phyloP scores from a whole-genome alignment of 2,797 vertebrate species.

The Borostomias antarcticus region DNA sequence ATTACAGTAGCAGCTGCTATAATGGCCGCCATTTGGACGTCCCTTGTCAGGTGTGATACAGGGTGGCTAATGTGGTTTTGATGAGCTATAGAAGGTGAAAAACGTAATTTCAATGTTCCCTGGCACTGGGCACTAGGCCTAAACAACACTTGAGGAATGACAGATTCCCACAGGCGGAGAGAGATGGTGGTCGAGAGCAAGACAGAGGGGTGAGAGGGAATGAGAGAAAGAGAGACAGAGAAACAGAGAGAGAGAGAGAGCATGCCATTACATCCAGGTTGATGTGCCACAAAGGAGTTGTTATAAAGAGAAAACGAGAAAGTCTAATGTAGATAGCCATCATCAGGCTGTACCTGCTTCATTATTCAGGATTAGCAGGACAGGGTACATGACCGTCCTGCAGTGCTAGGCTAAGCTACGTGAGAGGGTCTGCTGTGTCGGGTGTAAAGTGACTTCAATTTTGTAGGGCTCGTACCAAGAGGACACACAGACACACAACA shows the following conservation, averaged over 20 bases:
- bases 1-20: not conserved
- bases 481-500: too few relatives aligned
- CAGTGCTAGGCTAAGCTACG: too few relatives aligned
- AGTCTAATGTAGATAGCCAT: too few relatives aligned
- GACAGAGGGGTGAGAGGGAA: too few relatives aligned
- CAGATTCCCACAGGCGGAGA: slow-evolving; percentile 27
- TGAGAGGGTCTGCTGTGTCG: too few relatives aligned
- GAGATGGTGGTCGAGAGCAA: too few relatives aligned
- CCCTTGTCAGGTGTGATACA: not conserved
- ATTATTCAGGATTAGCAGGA: too few relatives aligned
- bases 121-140: slow-evolving; percentile 19
- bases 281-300: not conserved
- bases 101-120: slow-evolving; percentile 25
- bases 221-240: too few relatives aligned
- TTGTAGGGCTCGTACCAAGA: too few relatives aligned
- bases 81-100: slow-evolving; percentile 52
- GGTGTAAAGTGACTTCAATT: too few relatives aligned
- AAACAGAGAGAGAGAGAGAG: not conserved
- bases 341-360: too few relatives aligned
- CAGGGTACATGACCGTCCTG: not conserved
- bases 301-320: not conserved
- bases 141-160: slow-evolving; percentile 46
- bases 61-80: slow-evolving; percentile 48
- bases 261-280: not conserved
- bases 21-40: not conserved